Evolutionary conservation across 2,113 vertebrate genomes (phyloP).

Genomic region (rat (Rattus norvegicus)): DNA sequence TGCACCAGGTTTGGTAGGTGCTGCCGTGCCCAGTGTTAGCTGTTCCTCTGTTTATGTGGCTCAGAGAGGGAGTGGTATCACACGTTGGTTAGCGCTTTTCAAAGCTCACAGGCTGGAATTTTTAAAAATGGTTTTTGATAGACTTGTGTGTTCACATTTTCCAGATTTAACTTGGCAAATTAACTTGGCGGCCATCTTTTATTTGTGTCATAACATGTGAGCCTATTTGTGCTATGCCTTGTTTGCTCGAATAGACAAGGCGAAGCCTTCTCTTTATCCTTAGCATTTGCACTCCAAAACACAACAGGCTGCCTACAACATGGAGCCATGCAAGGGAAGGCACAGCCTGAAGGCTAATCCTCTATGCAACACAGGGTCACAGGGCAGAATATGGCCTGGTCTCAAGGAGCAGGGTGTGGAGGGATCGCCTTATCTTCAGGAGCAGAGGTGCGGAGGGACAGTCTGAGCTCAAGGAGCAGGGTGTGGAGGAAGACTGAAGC

Average conservation of each 20-base stretch:
- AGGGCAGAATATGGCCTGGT: not conserved
- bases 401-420: not conserved
- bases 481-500: not conserved
- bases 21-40: no score
- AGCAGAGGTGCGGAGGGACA: rapidly evolving
- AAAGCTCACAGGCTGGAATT: not conserved
- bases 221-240: not conserved
- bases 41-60: not conserved
- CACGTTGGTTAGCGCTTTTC: no score
- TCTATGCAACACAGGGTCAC: not conserved
- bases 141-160: no score
- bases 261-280: not conserved
- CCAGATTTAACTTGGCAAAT: not conserved
- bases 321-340: not conserved
- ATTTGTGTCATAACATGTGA: not conserved
- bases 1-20: not conserved
- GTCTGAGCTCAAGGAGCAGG: not conserved
- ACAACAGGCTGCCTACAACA: not conserved
- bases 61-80: not conserved
- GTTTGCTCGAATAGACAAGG: not conserved
- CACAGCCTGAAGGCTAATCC: no score
- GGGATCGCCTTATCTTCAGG: not conserved
- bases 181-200: not conserved
- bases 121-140: not conserved
- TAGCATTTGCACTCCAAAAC: not conserved